These are phyloP conservation scores for Mormyrops boulengeri DNA, from an alignment of 2,797 vertebrate genomes.

Conservation along the genomic window DNA sequence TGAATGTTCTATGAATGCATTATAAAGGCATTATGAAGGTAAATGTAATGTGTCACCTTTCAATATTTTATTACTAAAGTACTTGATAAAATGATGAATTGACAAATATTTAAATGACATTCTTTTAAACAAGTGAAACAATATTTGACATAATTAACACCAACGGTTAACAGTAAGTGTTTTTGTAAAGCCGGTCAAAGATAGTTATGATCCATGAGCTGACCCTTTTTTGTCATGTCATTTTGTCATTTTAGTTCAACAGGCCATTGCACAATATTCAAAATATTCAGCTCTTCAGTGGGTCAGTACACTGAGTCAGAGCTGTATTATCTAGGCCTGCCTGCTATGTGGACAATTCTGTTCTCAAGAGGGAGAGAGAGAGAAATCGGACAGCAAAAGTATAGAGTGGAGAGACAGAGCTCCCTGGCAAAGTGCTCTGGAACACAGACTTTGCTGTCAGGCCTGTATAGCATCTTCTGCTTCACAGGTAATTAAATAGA, in stretches of 20 bases:
- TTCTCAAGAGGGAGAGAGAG: slow-evolving; percentile 26
- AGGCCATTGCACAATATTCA: background rate
- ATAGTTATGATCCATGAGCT: background rate
- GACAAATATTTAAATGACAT: background rate
- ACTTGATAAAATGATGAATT: background rate
- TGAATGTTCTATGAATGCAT: background rate
- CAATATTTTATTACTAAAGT: background rate
- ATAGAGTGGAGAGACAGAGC: slow-evolving; percentile 15
- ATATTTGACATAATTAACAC: background rate
- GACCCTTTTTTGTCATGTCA: background rate
- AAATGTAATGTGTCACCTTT: background rate
- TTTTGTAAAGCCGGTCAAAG: background rate
- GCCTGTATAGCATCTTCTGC: slow-evolving; percentile 83
- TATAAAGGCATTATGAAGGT: background rate
- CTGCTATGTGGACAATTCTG: slow-evolving; percentile 29
- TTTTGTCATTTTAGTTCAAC: background rate
- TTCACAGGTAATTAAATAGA: slow-evolving; percentile 99
- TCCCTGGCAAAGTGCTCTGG: slow-evolving; percentile 71
- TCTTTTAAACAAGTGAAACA: background rate
- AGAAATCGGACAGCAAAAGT: slow-evolving; percentile 14
- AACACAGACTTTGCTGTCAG: slow-evolving; percentile 87
- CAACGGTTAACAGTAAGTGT: background rate
- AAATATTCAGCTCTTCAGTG: background rate
- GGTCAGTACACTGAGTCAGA: background rate
- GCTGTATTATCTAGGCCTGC: slow-evolving; percentile 26